A percentile compares a stretch with the other conserved stretches of the same genome.
phyloP scores from a whole-genome alignment of 2,888 invertebrate genomes.

The Synergus itoensis region DNA sequence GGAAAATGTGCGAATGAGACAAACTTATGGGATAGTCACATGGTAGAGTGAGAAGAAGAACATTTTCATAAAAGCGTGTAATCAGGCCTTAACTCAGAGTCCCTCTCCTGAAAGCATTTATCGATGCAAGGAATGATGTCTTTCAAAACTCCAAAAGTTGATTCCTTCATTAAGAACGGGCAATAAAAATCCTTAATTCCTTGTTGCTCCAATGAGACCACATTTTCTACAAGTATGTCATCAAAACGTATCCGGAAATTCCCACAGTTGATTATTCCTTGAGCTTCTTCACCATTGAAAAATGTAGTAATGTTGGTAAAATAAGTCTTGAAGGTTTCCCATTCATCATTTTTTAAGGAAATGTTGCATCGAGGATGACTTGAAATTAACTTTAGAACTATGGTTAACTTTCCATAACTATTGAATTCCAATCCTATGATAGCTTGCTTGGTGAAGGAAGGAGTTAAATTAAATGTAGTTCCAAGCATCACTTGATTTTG shows the following conservation, averaged over 20 bases:
- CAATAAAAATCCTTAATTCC: not conserved
- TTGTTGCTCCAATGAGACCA: not conserved
- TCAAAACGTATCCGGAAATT: not conserved
- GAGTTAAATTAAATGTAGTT: too few relatives aligned
- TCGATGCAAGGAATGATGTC: not conserved
- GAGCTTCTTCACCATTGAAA: too few relatives aligned
- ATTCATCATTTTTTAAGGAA: not conserved
- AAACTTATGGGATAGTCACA: too few relatives aligned
- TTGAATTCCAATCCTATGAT: not conserved
- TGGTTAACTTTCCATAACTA: too few relatives aligned
- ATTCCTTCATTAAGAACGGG: not conserved
- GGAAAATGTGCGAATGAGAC: too few relatives aligned
- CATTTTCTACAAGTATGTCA: not conserved
- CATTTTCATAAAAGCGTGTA: too few relatives aligned
- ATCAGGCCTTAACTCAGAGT: too few relatives aligned
- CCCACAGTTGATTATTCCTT: not conserved
- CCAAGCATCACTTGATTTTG: too few relatives aligned
- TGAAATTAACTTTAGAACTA: not conserved
- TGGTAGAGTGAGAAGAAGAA: too few relatives aligned
- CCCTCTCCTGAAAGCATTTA: conserved; percentile 45
- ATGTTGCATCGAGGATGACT: not conserved
- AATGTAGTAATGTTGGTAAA: too few relatives aligned
- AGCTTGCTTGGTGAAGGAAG: too few relatives aligned
- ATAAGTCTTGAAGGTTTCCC: not conserved
- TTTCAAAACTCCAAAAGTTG: not conserved